Percentiles rank a stretch among this genome's conserved stretches.
Evolutionary conservation across 1,140 invertebrate species (phyloP).

Genomic region (Drosophila melanica): DNA sequence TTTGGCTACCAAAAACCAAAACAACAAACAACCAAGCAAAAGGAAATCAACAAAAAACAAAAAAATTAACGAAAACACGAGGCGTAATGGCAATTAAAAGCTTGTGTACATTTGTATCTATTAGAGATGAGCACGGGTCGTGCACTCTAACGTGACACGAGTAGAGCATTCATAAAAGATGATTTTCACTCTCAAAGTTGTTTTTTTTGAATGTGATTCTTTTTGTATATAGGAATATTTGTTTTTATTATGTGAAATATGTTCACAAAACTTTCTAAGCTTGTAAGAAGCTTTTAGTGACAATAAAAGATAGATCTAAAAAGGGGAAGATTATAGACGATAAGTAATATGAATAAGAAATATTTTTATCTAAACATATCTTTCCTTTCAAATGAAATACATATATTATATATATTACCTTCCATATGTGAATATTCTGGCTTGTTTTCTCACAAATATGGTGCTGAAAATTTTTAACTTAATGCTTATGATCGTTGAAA

Average conservation of each 20-base stretch:
- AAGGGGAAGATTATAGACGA: no score
- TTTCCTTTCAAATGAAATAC: no score
- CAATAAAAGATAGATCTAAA: no score
- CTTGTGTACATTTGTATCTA: constrained; percentile 32
- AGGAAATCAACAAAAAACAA: constrained; percentile 26
- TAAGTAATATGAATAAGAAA: no score
- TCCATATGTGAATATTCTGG: not conserved
- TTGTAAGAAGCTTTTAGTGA: no score
- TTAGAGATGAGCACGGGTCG: not conserved
- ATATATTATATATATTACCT: not conserved
- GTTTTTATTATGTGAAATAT: no score
- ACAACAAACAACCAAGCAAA: constrained; percentile 60
- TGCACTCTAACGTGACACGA: constrained; percentile 5
- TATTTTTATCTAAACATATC: no score
- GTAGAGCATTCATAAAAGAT: not conserved
- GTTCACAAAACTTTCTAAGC: no score
- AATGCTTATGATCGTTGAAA: not conserved
- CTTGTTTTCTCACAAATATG: no score
- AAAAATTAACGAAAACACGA: constrained; percentile 56
- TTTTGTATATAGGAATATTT: no score
- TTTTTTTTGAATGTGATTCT: no score
- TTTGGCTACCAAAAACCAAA: constrained; percentile 49
- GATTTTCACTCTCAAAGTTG: not conserved
- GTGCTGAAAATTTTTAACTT: not conserved
- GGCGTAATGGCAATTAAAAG: constrained; percentile 71